These are phyloP conservation scores for Amblyjoppa fuscipennis DNA, from an alignment of 2,888 invertebrate genomes.

Conservation along the genomic window DNA sequence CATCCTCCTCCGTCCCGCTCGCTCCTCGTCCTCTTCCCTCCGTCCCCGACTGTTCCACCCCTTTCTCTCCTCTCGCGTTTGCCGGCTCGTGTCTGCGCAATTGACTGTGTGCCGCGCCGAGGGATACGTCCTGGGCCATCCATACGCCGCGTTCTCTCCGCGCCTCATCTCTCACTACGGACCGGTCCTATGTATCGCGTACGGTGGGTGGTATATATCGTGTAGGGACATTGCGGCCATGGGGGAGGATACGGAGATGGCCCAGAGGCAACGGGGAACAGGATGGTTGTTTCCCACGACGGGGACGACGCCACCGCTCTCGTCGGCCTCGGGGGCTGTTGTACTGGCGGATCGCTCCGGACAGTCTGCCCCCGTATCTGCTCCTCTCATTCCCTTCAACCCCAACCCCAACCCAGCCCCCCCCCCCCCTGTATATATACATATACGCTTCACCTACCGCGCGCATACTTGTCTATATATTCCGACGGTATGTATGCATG, in stretches of 20 bases:
- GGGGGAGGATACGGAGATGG: slow-evolving; percentile 73
- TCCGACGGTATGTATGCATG: slow-evolving; percentile 59
- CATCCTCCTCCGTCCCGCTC: slow-evolving; percentile 40
- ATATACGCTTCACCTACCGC: slow-evolving; percentile 35
- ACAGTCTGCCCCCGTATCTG: slow-evolving; percentile 60
- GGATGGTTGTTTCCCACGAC: slow-evolving; percentile 80
- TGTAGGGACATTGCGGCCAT: slow-evolving; percentile 67
- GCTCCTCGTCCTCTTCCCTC: slow-evolving; percentile 22
- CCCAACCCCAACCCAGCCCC: background rate
- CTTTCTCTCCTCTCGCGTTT: slow-evolving; percentile 49
- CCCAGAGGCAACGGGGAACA: slow-evolving; percentile 79
- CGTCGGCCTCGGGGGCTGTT: slow-evolving; percentile 75
- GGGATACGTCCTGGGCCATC: slow-evolving; percentile 52
- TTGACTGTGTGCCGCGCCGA: slow-evolving; percentile 59
- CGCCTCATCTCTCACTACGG: slow-evolving; percentile 9
- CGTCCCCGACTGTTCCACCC: slow-evolving; percentile 44
- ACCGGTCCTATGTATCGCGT: slow-evolving; percentile 30
- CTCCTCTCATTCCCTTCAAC: slow-evolving; percentile 30
- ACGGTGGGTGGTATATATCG: slow-evolving; percentile 41
- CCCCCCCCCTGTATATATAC: slow-evolving; percentile 33
- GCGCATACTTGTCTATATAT: slow-evolving; percentile 56
- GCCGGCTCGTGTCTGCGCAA: slow-evolving; percentile 62
- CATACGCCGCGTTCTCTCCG: slow-evolving; percentile 6
- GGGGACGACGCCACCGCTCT: slow-evolving; percentile 71
- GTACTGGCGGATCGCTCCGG: slow-evolving; percentile 74